A percentile compares a stretch with the other conserved stretches of the same genome.
phyloP scores from a whole-genome alignment of 2,113 vertebrate genomes.

The Bambusicola thoracicus region DNA sequence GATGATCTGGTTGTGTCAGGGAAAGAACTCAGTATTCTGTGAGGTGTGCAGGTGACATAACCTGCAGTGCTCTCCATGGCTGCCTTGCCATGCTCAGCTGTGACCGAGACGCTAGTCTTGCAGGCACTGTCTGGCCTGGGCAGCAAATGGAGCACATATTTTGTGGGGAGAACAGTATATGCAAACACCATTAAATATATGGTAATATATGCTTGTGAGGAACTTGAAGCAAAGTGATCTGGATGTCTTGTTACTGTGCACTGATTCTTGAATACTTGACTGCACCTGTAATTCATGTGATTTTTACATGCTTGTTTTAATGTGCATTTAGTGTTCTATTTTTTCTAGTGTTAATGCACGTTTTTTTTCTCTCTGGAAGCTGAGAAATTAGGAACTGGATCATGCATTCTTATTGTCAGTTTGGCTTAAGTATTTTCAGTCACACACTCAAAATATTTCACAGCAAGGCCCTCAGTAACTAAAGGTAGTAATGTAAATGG shows the following conservation, averaged over 20 bases:
- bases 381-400: background rate
- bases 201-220: background rate
- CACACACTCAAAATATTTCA: background rate
- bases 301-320: background rate
- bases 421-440: background rate
- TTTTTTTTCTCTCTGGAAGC: background rate
- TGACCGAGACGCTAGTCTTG: background rate
- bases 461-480: background rate
- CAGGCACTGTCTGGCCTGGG: too few relatives aligned
- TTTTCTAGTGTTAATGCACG: background rate
- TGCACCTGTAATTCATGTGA: background rate
- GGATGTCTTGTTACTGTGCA: background rate
- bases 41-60: background rate
- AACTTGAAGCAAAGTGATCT: background rate
- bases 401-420: background rate
- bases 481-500: background rate
- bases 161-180: background rate
- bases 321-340: background rate
- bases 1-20: fast-evolving
- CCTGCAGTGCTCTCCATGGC: background rate
- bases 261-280: background rate
- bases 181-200: background rate
- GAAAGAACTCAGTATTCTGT: background rate
- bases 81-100: background rate
- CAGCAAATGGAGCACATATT: background rate